Base-by-base conservation (phyloP, 2,797 vertebrate species). In the Chelon labrosus region DNA sequence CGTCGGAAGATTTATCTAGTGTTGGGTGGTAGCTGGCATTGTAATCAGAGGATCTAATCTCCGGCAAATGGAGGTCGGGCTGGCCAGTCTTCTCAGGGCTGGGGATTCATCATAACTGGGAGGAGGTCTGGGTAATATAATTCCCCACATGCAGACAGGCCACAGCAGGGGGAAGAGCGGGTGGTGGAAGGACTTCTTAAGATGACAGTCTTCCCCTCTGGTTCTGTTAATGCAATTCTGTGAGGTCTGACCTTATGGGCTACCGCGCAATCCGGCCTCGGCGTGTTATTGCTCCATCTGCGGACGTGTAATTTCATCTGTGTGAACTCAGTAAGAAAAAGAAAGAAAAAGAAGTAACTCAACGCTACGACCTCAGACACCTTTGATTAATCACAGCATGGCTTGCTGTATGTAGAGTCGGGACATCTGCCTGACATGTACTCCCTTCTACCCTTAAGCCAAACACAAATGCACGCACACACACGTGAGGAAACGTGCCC, bases 1-100 rank as follows among this genome's bases (percentile, higher is more conserved):
- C 82, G 79, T 51, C 83, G 58, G 85, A 86, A 95, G 94, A 95
- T 95, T 94, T 94, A 96, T 95, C 92, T 89, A 58, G 75, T 86
- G 84, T 88, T 90, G 92, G 91, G 90, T 90, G 80, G 89, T 88
- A 88, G 91, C 92, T 93, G 93, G 94, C 93, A 91, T 73, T 31
- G 72, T 90, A 94, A 93, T 94, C 93, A 90, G 80, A 91, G 90
- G 86, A 93, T 92, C 91, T 94, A 93, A 95, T 94, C 93, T 94
- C 72, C 82, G 5, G 81, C 89, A 88, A 92, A 94, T 93, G 92
- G 93, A 94, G 93, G 91, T 89, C 76, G 84, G 85, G 70, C 83
- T 84, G 88, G 84, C 86, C 72, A 55, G 88, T 91, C 85, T 90
- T 93, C 85, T 88, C 87, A 88, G 89, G 85, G 89, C 87, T 88